phyloP scores from a whole-genome alignment of 1,140 invertebrate species.

The Dufourea novaeangliae region DNA sequence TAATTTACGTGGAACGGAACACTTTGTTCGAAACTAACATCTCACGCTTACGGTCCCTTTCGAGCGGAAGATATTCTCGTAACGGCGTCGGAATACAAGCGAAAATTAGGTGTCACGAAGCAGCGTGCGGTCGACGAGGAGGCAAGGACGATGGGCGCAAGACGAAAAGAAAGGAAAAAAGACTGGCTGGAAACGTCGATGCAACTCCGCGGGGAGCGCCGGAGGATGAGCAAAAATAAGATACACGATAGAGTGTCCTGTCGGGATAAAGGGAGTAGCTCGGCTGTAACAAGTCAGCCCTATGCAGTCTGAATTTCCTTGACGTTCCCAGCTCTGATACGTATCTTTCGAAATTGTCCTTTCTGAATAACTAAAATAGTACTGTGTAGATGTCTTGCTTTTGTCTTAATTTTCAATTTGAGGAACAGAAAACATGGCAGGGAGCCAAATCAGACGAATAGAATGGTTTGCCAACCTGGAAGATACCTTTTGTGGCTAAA shows the following conservation, averaged over 20 bases:
- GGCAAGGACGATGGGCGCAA: conserved; percentile 10
- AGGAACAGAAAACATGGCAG: neutral
- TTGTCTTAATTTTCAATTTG: neutral
- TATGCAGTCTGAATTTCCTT: neutral
- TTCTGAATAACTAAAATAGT: neutral
- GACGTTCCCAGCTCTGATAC: neutral
- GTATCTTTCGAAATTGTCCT: neutral
- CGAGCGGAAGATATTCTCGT: neutral
- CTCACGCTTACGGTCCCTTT: neutral
- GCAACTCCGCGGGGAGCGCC: conserved; percentile 30
- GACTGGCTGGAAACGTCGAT: conserved; percentile 25
- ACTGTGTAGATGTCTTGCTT: neutral
- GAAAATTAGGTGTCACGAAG: conserved; percentile 45
- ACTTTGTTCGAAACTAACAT: neutral
- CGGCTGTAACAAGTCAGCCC: conserved; percentile 3
- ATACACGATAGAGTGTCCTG: conserved; percentile 26
- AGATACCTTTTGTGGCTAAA: conserved; percentile 3
- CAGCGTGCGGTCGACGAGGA: conserved; percentile 29
- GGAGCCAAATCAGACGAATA: neutral
- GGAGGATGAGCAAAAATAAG: conserved; percentile 24
- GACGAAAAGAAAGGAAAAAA: conserved; percentile 5
- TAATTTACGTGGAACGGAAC: no score
- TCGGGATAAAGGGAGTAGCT: conserved; percentile 1
- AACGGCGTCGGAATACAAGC: neutral
- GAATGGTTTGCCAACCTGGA: neutral